A percentile compares a stretch with the other conserved stretches of the same genome.
Conservation (phyloP, 2,113 vertebrate genomes). For the Poecile atricapillus region DNA sequence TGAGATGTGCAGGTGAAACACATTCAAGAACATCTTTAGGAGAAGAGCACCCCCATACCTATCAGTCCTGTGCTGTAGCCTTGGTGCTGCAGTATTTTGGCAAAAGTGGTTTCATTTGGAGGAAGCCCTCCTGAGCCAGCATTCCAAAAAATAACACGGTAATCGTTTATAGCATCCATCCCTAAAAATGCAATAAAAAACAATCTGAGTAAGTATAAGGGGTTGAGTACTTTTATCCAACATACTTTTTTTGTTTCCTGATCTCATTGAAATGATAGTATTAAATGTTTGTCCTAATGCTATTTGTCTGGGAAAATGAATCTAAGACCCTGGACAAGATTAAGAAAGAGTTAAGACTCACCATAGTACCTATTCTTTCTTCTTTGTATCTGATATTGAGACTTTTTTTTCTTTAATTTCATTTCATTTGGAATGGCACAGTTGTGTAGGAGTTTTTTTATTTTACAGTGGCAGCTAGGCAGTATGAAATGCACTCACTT, state of each 20-base stretch:
- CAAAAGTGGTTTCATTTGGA: slow-evolving; percentile 70
- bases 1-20: not conserved
- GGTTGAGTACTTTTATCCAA: not conserved
- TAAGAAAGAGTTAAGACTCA: not conserved
- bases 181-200: slow-evolving; percentile 18
- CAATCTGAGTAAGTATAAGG: not conserved
- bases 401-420: not conserved
- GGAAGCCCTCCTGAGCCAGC: slow-evolving; percentile 69
- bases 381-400: not conserved
- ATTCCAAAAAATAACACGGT: slow-evolving; percentile 68
- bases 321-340: not conserved
- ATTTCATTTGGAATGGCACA: not conserved
- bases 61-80: slow-evolving; percentile 74
- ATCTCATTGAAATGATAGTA: not conserved
- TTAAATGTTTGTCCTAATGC: not conserved
- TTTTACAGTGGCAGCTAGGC: not conserved
- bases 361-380: not conserved
- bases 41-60: slow-evolving; percentile 43
- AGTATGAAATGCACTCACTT: not conserved
- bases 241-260: not conserved
- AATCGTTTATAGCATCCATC: slow-evolving; percentile 8
- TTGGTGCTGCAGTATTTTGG: slow-evolving; percentile 60
- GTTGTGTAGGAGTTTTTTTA: not conserved
- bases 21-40: not conserved
- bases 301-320: not conserved